Conservation (phyloP, 2,113 vertebrate species). For the Acinonyx jubatus region DNA sequence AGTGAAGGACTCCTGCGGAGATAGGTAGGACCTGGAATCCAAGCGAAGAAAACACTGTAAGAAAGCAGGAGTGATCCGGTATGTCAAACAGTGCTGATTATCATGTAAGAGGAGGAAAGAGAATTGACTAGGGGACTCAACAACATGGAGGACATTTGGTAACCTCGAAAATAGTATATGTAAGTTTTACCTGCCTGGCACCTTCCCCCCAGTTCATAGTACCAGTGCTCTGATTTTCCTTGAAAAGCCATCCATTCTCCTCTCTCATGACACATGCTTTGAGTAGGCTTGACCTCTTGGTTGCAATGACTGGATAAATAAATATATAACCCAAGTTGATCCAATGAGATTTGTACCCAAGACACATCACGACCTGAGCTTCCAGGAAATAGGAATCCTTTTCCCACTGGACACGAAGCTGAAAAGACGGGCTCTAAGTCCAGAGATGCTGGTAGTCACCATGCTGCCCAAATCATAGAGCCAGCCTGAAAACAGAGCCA, state of each 20-base stretch:
- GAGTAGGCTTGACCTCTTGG: not conserved
- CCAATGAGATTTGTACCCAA: not conserved
- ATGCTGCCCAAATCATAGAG: not conserved
- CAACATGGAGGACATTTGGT: not conserved
- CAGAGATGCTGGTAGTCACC: not conserved
- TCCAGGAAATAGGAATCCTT: not conserved
- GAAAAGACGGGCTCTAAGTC: not conserved
- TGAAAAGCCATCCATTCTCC: not conserved
- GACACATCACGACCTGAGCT: not conserved
- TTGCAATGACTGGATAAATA: not conserved
- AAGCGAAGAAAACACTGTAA: not conserved
- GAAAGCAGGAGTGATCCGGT: not conserved
- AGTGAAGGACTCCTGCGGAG: not conserved
- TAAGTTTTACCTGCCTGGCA: not conserved
- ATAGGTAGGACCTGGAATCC: not conserved
- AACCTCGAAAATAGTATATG: not conserved
- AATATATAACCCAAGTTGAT: not conserved
- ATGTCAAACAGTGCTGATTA: not conserved
- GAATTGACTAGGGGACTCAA: not conserved
- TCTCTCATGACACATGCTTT: not conserved
- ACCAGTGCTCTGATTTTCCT: not conserved
- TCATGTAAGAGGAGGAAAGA: not conserved
- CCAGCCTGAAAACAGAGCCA: not conserved
- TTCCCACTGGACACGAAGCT: not conserved
- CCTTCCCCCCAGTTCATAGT: not conserved